These are phyloP conservation scores for Chaetodon trifascialis DNA, from an alignment of 2,113 vertebrate genomes.

Conservation along the genomic window DNA sequence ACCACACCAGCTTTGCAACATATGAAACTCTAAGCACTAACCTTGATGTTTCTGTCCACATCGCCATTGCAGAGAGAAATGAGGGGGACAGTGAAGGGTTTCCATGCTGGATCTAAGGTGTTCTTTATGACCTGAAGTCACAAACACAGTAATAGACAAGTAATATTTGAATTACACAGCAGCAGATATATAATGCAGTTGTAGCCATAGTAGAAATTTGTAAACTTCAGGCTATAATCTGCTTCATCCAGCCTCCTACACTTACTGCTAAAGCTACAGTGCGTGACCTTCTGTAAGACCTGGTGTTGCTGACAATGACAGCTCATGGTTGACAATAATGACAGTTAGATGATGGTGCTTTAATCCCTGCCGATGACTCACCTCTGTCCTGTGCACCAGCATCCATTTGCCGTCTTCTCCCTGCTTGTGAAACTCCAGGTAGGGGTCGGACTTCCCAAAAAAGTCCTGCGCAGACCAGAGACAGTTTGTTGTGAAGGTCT, in stretches of 20 bases:
- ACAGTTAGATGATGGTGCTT: conserved; percentile 9
- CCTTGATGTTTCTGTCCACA: conserved; percentile 93
- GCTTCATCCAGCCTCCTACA: neutral
- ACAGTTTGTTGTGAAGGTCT: neutral
- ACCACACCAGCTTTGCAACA: neutral
- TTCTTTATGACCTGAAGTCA: conserved; percentile 94
- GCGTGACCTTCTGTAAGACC: neutral
- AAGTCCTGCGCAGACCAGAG: conserved; percentile 88
- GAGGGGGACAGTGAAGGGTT: conserved; percentile 93
- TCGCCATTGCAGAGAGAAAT: conserved; percentile 97
- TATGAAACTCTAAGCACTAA: conserved; percentile 64
- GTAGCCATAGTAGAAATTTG: conserved; percentile 2
- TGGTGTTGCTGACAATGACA: conserved; percentile 27
- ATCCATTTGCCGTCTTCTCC: conserved; percentile 97
- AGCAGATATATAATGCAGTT: conserved; percentile 9
- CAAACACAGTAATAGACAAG: conserved; percentile 40
- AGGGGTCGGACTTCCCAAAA: conserved; percentile 98
- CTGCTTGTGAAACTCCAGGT: conserved; percentile 96
- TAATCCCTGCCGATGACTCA: conserved; percentile 65
- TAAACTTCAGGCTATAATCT: neutral
- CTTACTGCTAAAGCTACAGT: neutral
- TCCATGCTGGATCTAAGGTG: conserved; percentile 96
- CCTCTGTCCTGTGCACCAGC: conserved; percentile 98
- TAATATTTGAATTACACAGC: neutral
- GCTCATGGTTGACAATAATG: conserved; percentile 28